phyloP scores from a whole-genome alignment of 2,113 vertebrate species.

The Podilymbus podiceps region DNA sequence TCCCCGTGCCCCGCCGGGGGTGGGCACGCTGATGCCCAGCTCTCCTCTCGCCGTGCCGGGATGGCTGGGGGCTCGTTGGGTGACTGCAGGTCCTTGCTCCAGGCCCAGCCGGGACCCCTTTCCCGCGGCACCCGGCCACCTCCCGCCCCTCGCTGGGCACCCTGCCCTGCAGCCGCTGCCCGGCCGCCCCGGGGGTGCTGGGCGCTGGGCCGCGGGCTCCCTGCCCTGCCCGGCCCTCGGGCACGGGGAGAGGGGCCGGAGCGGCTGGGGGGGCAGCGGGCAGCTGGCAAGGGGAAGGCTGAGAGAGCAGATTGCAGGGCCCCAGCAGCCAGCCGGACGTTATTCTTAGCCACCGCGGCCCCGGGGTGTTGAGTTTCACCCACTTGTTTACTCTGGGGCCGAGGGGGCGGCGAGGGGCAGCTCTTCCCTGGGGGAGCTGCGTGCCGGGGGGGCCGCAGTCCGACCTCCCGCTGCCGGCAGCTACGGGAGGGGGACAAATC shows the following conservation, averaged over 20 bases:
- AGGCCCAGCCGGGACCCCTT: rapidly evolving
- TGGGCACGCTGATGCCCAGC: background rate
- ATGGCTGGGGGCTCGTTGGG: background rate
- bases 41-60: background rate
- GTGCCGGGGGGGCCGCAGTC: rapidly evolving
- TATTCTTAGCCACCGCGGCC: slow-evolving; percentile 51
- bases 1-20: rapidly evolving
- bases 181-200: background rate
- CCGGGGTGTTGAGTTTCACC: slow-evolving; percentile 62
- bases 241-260: background rate
- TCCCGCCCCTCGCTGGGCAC: background rate
- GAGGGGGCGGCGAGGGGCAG: background rate
- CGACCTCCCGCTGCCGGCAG: rapidly evolving
- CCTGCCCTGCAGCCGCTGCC: background rate
- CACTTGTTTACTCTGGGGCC: slow-evolving; percentile 58
- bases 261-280: background rate
- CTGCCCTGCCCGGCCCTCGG: background rate
- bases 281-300: background rate
- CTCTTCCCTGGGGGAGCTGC: background rate
- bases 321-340: background rate
- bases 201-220: background rate
- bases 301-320: background rate
- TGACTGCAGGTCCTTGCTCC: background rate
- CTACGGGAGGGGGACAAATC: background rate
- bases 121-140: rapidly evolving